These are phyloP conservation scores for Gopherus flavomarginatus DNA, from an alignment of 2,113 vertebrate species.

Conservation along the genomic window DNA sequence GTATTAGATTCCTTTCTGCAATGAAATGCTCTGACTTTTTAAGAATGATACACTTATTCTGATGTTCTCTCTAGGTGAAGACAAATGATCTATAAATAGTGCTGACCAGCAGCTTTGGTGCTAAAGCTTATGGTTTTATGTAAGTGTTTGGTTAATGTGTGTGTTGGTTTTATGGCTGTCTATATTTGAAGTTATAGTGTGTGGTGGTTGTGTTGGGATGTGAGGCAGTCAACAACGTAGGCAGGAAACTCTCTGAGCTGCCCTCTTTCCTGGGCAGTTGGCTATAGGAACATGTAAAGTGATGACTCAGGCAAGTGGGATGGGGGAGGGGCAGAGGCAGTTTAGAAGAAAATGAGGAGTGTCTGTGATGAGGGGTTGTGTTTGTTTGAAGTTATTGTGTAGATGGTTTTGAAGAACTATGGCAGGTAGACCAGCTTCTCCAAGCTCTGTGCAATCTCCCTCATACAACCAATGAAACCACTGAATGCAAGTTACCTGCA, in stretches of 20 bases:
- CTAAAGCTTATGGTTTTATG: too few relatives aligned
- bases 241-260: not conserved
- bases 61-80: accelerated
- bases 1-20: not conserved
- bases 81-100: too few relatives aligned
- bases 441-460: not conserved
- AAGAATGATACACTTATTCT: not conserved
- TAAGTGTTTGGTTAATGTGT: too few relatives aligned
- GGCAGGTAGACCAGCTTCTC: not conserved
- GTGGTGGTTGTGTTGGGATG: not conserved
- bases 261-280: not conserved
- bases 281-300: not conserved
- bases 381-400: not conserved
- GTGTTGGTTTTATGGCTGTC: too few relatives aligned
- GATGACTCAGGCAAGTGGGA: not conserved
- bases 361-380: too few relatives aligned
- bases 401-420: not conserved
- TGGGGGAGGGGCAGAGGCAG: not conserved
- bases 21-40: not conserved
- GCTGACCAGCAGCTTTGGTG: too few relatives aligned
- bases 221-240: not conserved
- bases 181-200: too few relatives aligned
- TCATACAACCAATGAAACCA: not conserved
- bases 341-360: not conserved
- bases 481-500: not conserved